These are phyloP conservation scores for Sorex araneus DNA, from an alignment of 2,113 vertebrate genomes.

Conservation along the genomic window DNA sequence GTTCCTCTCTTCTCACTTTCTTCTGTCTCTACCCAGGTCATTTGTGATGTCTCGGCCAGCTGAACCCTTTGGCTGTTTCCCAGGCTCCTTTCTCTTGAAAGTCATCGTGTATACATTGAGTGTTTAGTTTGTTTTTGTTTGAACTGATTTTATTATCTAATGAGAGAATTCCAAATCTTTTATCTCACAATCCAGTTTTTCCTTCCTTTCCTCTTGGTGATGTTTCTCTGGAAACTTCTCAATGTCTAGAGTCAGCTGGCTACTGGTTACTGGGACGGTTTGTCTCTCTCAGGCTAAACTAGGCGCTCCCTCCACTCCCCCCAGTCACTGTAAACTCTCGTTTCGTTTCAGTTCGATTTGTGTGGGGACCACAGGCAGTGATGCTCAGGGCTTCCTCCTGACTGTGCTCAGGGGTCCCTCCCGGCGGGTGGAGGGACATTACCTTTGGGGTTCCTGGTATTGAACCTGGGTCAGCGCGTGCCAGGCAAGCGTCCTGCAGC, in stretches of 20 bases:
- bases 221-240: not conserved
- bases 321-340: not conserved
- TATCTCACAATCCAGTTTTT: slow-evolving; percentile 14
- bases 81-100: slow-evolving; percentile 11
- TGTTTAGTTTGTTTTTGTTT: not conserved
- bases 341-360: not conserved
- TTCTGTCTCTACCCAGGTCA: not conserved
- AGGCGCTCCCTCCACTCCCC: not conserved
- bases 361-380: too few species aligned
- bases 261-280: slow-evolving; percentile 5
- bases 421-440: too few species aligned
- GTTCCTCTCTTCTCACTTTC: not conserved
- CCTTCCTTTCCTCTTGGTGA: slow-evolving; percentile 24
- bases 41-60: not conserved
- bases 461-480: too few species aligned
- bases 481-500: too few species aligned
- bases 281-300: not conserved
- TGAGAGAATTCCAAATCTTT: slow-evolving; percentile 19
- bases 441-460: too few species aligned
- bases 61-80: not conserved
- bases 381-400: too few species aligned
- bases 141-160: not conserved
- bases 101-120: not conserved
- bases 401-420: too few species aligned
- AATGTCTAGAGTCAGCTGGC: not conserved